Base-by-base conservation (phyloP, 2,888 invertebrate species). In the Temnothorax unifasciatus region DNA sequence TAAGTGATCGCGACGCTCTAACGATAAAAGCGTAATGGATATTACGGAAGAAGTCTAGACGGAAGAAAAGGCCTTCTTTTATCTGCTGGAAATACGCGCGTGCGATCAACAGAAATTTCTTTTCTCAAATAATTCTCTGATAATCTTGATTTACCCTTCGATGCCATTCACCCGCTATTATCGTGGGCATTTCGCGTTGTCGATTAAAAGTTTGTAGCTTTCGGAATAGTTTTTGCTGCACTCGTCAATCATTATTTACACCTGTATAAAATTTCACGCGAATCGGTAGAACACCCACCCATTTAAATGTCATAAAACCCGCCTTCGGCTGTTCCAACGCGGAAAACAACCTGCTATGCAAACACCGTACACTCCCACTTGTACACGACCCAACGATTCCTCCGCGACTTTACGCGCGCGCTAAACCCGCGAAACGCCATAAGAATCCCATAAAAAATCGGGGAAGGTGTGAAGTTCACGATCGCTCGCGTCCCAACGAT, bases 291-390 rank as follows among this genome's bases (percentile, higher is more conserved):
- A 69, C 44, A n/a, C n/a, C 54, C 9, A 34, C 11, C 29, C 21
- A 59, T 81, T 69, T 71, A 71, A 71, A 71, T 81, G 13, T 47
- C 59, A 54, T 71, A 47, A 71, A 69, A 81, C 25, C 25, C 18
- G 61, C 59, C 38, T 81, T 38, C 47, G 29, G 13, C 3, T 3
- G 44, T 79, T 69, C 52, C 18, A 47, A 11, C 44, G 4, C 29
- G 25, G 25, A 13, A 69, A 13, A 69, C 59, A 81, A 81, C 47
- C 79, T 71, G 71, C 47, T 61, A 34, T 59, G 47, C 69, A 47
- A 69, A 57, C 68, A 57, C 18, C 59, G 18, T 34, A n/a, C 29
- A 79, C 47, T 81, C 21, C 59, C 47, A 69, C 25, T 69, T 57
- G 77, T 41, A 38, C 66, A 8, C 50, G 18, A 76, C 64, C 13